These are phyloP conservation scores for Lithosia quadra DNA, from an alignment of 2,888 invertebrate species.

Conservation along the genomic window DNA sequence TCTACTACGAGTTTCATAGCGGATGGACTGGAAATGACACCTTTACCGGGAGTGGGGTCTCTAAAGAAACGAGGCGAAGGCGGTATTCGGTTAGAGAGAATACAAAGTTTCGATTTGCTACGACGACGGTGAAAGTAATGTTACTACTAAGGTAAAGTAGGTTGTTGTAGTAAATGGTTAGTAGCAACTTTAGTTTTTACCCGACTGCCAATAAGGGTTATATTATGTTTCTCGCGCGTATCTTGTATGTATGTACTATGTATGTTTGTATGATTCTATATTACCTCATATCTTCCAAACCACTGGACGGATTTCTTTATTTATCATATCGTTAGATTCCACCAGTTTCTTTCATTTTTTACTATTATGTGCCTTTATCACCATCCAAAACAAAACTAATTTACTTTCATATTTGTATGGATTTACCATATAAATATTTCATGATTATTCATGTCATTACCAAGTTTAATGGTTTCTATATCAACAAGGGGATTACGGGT, in stretches of 20 bases:
- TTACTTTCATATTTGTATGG: not conserved
- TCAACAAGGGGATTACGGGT: not conserved
- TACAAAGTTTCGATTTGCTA: constrained; percentile 8
- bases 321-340: too few relatives aligned
- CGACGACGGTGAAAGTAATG: not conserved
- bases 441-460: not conserved
- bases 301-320: too few relatives aligned
- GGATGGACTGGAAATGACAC: constrained; percentile 36
- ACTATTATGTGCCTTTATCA: too few relatives aligned
- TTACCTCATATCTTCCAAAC: too few relatives aligned
- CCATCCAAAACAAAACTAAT: not conserved
- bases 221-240: too few relatives aligned
- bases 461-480: not conserved
- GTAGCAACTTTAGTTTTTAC: too few relatives aligned
- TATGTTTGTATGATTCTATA: too few relatives aligned
- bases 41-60: constrained; percentile 20
- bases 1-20: constrained; percentile 20
- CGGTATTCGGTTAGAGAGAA: constrained; percentile 2
- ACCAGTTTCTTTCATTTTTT: too few relatives aligned
- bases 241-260: too few relatives aligned
- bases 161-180: too few relatives aligned
- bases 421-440: not conserved
- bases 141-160: not conserved
- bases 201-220: too few relatives aligned
- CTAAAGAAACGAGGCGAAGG: constrained; percentile 7